Base-by-base conservation (phyloP, 2,888 invertebrate genomes). In the Campoplex nolae region DNA sequence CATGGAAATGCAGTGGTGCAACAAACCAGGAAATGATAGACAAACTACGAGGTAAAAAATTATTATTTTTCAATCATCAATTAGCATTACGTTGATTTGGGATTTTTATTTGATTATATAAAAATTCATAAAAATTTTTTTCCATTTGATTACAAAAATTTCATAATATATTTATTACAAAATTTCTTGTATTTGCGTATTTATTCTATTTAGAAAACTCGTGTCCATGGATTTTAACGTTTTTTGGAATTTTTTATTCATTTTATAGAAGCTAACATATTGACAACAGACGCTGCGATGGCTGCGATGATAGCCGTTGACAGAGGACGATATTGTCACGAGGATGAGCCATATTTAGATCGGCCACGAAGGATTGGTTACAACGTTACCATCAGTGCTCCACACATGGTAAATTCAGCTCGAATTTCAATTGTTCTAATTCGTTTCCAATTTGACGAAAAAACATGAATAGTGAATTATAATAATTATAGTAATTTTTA, bases 381-480 rank as follows among this genome's bases (percentile, higher is more conserved):
- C 94, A 97, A 98, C 68, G 99, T 99, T 11, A 99, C 99, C 0
- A 99, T 99, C 85, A 98, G 98, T 95, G 99, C 99, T 45, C 99
- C 99, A 13, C 99, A 99, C 93, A 99, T 99, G 99, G 98, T 98
- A 95, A 89, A 79, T 45, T 28, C 16, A 38, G 6, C 18, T 32
- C 11, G 3, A 18, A 16, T 54, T 18, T 1, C 9, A 18, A 48
- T 35, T 9, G 1, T 28, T 48, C 16, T 48, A 48, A 13, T 18
- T n/a, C 51, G 28, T 28, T 1, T 16, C 1, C 9, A 23, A 56
- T 51, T 51, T 51, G 18, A 23, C 7, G 23, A 0, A 58, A 54
- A 56, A 58, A 11, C 23, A 58, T 23, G 0, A 2, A 58, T 11
- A 11, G 28, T 23, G 23, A 7, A 23, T 56, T 6, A 18, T 9